Conservation (phyloP, 2,797 vertebrate species). For the Rhinichthys osculus region DNA sequence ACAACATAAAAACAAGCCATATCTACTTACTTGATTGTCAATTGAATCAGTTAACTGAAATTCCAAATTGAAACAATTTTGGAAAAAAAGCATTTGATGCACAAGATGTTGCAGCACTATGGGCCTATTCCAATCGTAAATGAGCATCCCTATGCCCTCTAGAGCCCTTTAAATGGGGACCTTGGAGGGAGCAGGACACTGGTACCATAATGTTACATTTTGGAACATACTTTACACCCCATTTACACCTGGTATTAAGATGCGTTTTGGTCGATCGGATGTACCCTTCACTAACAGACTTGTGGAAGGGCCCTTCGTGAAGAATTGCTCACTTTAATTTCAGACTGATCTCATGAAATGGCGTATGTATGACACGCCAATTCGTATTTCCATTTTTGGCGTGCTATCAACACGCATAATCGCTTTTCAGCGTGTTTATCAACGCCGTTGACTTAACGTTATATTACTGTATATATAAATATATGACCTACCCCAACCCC, state of each 20-base stretch:
- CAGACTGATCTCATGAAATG: too few species aligned
- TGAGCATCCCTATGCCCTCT: not conserved
- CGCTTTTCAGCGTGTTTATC: too few species aligned
- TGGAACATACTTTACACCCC: not conserved
- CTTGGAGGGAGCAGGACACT: not conserved
- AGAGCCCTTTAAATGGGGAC: not conserved
- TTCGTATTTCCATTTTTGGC: too few species aligned
- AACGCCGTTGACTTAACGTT: too few species aligned
- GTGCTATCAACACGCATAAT: too few species aligned
- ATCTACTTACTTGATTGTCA: too few species aligned
- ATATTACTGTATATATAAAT: too few species aligned
- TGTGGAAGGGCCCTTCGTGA: too few species aligned
- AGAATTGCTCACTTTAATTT: not conserved
- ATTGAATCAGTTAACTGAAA: not conserved
- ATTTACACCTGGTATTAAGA: not conserved
- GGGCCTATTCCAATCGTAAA: not conserved
- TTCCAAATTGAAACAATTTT: not conserved
- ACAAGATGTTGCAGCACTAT: not conserved
- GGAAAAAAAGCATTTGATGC: too few species aligned
- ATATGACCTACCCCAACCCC: too few species aligned
- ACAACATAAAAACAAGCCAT: slow-evolving; percentile 1
- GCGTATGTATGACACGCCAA: too few species aligned
- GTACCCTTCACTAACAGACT: too few species aligned
- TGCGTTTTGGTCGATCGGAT: not conserved
- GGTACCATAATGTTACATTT: not conserved